Evolutionary conservation across 2,888 invertebrate genomes (phyloP).

Genomic region (Drosophila nigricruria): DNA sequence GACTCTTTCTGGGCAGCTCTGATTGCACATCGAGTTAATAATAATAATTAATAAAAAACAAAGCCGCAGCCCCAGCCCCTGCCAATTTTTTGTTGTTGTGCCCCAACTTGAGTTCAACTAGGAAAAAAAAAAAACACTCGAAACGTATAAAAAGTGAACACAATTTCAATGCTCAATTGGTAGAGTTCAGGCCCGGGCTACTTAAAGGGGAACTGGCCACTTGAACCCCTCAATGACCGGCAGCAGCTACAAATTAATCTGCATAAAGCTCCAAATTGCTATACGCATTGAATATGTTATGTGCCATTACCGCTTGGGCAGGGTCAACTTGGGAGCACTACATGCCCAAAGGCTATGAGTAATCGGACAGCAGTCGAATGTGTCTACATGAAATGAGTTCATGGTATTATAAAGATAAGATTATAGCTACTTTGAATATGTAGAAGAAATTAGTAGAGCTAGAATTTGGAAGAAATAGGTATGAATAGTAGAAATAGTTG

Average conservation of each 20-base stretch:
- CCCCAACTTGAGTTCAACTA: slow-evolving; percentile 34
- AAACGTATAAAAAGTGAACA: slow-evolving; percentile 23
- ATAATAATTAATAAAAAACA: slow-evolving; percentile 63
- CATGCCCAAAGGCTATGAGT: slow-evolving; percentile 15
- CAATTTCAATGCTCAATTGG: slow-evolving; percentile 69
- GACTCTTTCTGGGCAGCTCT: slow-evolving; percentile 37
- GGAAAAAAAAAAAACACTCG: slow-evolving; percentile 4
- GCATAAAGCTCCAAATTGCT: slow-evolving; percentile 54
- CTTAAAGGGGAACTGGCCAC: slow-evolving; percentile 68
- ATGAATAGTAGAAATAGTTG: neutral
- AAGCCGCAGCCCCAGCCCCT: slow-evolving; percentile 45
- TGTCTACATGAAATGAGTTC: slow-evolving; percentile 21
- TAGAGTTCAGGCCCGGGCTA: slow-evolving; percentile 62
- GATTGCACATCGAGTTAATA: slow-evolving; percentile 68
- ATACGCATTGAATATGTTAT: slow-evolving; percentile 6
- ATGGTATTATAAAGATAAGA: neutral
- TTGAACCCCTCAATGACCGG: slow-evolving; percentile 58
- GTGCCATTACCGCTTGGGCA: slow-evolving; percentile 21
- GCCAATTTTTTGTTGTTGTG: slow-evolving; percentile 45
- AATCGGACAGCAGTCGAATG: slow-evolving; percentile 26
- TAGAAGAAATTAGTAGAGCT: neutral
- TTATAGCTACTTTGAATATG: neutral
- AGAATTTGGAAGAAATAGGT: neutral
- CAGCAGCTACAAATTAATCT: slow-evolving; percentile 55
- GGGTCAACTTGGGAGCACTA: slow-evolving; percentile 34